Conservation (phyloP, 2,113 vertebrate genomes). For the Paraplagusia blochii region DNA sequence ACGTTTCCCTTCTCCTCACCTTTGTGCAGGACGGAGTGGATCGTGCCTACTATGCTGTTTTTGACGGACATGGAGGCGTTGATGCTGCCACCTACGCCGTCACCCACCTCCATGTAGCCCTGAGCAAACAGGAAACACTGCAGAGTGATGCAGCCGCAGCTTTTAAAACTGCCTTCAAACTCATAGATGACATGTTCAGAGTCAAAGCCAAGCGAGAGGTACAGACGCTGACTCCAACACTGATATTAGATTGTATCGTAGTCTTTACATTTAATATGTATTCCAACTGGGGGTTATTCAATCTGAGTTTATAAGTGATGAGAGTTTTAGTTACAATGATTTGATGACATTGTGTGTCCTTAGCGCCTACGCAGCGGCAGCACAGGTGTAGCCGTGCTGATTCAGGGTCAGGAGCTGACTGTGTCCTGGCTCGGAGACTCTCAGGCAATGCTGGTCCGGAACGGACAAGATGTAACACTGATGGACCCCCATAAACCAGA, state of each 20-base stretch:
- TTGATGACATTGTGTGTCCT: not conserved
- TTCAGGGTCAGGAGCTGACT: slow-evolving; percentile 77
- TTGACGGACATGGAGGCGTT: slow-evolving; percentile 91
- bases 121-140: slow-evolving; percentile 78
- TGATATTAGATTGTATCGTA: too few relatives aligned
- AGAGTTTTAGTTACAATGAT: not conserved
- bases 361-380: slow-evolving; percentile 90
- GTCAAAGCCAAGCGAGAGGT: slow-evolving; percentile 89
- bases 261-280: too few relatives aligned
- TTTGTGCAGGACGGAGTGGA: slow-evolving; percentile 75
- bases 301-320: too few relatives aligned
- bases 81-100: slow-evolving; percentile 87
- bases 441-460: slow-evolving; percentile 85
- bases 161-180: slow-evolving; percentile 81
- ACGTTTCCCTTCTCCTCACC: not conserved
- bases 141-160: slow-evolving; percentile 73
- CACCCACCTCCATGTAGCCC: slow-evolving; percentile 81
- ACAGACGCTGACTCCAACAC: not conserved
- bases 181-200: slow-evolving; percentile 88
- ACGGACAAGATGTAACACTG: slow-evolving; percentile 78
- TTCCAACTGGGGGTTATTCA: too few relatives aligned
- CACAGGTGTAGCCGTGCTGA: slow-evolving; percentile 83
- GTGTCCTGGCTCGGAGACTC: slow-evolving; percentile 95
- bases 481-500: slow-evolving; percentile 97
- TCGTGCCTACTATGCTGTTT: slow-evolving; percentile 88